phyloP scores from a whole-genome alignment of 2,888 invertebrate species.

The Chromoteleia sp. region DNA sequence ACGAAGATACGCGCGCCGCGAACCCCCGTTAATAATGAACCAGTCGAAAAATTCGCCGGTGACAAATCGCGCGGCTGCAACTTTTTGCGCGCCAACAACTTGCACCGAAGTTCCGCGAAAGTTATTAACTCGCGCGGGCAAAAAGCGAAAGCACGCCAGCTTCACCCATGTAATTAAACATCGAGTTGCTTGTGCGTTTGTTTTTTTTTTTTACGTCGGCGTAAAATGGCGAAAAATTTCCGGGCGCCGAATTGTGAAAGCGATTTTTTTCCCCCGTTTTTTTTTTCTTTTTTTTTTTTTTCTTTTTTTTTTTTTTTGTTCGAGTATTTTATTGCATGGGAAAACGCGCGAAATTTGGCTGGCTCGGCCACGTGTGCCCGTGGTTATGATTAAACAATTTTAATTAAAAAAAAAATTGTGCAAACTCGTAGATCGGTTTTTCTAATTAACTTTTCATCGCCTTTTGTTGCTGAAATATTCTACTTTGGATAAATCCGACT shows the following conservation, averaged over 20 bases:
- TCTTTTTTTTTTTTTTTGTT: neutral
- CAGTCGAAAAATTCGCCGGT: constrained; percentile 68
- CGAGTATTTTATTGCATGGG: constrained; percentile 27
- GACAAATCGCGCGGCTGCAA: constrained; percentile 59
- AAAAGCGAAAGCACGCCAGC: constrained; percentile 34
- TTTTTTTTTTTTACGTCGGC: constrained; percentile 42
- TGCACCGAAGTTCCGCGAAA: constrained; percentile 47
- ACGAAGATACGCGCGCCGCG: constrained; percentile 49
- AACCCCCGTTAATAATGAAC: constrained; percentile 75
- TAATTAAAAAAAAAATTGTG: constrained; percentile 41
- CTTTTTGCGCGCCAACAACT: constrained; percentile 59
- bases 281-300: constrained; percentile 4
- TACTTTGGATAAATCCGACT: constrained; percentile 21
- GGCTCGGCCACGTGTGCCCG: neutral
- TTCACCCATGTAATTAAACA: constrained; percentile 56
- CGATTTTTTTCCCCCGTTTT: neutral
- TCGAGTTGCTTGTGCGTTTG: constrained; percentile 48
- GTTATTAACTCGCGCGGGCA: constrained; percentile 43
- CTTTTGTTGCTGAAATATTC: constrained; percentile 26
- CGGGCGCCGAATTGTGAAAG: constrained; percentile 8
- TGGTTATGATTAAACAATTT: constrained; percentile 51
- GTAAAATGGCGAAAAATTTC: constrained; percentile 29
- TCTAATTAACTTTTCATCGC: constrained; percentile 36
- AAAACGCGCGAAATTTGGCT: constrained; percentile 21
- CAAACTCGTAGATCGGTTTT: constrained; percentile 26